Percentiles rank a stretch among this genome's conserved stretches.
Conservation (phyloP, 1,140 invertebrate genomes). For the Coptotermes formosanus region DNA sequence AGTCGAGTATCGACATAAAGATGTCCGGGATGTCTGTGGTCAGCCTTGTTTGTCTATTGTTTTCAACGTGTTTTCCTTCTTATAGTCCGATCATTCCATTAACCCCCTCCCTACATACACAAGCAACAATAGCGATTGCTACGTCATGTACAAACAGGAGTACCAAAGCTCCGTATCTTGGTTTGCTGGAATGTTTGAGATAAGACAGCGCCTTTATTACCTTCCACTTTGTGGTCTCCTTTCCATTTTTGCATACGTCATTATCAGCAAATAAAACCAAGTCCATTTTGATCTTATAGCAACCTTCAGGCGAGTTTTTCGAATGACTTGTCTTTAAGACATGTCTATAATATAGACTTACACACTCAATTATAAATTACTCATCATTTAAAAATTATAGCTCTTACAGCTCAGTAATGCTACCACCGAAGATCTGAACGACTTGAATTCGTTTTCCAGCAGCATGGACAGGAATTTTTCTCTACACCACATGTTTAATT, state of each 20-base stretch:
- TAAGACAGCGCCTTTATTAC: not conserved
- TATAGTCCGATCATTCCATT: not conserved
- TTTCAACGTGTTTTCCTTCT: not conserved
- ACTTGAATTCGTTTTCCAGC: no score
- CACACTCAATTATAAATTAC: no score
- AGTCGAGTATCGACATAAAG: not conserved
- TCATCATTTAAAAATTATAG: no score
- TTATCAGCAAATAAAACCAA: not conserved
- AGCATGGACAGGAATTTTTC: no score
- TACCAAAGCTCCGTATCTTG: not conserved
- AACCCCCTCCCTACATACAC: not conserved
- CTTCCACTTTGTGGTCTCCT: not conserved
- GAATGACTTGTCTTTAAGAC: not conserved
- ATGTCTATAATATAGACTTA: not conserved
- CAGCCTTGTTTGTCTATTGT: not conserved
- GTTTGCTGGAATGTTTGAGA: not conserved
- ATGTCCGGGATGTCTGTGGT: not conserved
- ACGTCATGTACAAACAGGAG: not conserved
- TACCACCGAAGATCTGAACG: no score
- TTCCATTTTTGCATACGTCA: not conserved
- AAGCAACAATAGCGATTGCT: not conserved
- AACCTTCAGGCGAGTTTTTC: not conserved
- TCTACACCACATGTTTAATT: no score
- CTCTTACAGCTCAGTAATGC: no score
- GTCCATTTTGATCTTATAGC: not conserved